A percentile compares a stretch with the other conserved stretches of the same genome.
phyloP scores from a whole-genome alignment of 2,888 invertebrate genomes.

The Microplitis deprimator region DNA sequence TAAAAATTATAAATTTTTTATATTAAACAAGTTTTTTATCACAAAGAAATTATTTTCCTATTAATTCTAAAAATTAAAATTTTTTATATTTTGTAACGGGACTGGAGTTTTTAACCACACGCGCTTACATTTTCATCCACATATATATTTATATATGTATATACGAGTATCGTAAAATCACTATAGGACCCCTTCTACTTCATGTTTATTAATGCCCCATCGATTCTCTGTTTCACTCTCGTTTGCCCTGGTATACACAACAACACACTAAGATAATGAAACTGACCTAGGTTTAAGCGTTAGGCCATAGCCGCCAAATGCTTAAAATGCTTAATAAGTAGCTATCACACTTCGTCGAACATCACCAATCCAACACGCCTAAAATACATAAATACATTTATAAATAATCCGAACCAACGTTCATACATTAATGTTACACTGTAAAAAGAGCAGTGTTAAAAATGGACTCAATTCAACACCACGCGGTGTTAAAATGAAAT shows the following conservation, averaged over 20 bases:
- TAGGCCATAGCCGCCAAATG: slow-evolving; percentile 18
- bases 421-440: too few relatives aligned
- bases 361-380: slow-evolving; percentile 6
- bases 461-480: too few relatives aligned
- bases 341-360: slow-evolving; percentile 22
- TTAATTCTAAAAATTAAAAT: background rate
- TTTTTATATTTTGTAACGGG: slow-evolving; percentile 17
- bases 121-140: background rate
- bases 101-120: slow-evolving; percentile 41
- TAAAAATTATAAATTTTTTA: background rate
- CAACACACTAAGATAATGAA: slow-evolving; percentile 60
- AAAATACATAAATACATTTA: background rate
- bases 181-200: slow-evolving; percentile 45
- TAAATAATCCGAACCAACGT: background rate
- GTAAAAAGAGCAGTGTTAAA: too few relatives aligned
- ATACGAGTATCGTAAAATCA: background rate
- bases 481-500: too few relatives aligned
- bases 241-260: slow-evolving; percentile 31
- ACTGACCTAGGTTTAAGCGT: slow-evolving; percentile 61
- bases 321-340: slow-evolving; percentile 41
- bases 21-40: background rate
- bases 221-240: slow-evolving; percentile 60
- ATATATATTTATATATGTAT: slow-evolving; percentile 22
- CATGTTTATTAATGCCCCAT: slow-evolving; percentile 67
- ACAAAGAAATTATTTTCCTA: too few relatives aligned